Base-by-base conservation (phyloP, 2,797 vertebrate genomes). In the Pseudochirops cupreus region DNA sequence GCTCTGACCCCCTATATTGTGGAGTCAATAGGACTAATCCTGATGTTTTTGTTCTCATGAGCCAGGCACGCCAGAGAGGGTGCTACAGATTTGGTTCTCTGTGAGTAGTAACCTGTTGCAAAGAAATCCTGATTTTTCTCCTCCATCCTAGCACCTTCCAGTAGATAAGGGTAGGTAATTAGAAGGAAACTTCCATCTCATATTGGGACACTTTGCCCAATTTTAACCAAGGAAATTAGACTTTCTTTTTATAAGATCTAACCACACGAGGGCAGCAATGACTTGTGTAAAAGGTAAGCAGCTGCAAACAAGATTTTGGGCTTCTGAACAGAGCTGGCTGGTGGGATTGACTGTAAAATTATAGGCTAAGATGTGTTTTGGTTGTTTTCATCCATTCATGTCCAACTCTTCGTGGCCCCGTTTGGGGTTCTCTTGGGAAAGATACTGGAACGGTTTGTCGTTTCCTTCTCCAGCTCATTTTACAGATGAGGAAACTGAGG, bases 241-340 rank as follows among this genome's bases (percentile, higher is more conserved):
- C 39, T 26, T 87, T 87, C 21, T 87, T 50, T 87, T 87, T 87
- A 50, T 46, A 87, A 87, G 0, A 24, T 87, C 24, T 11, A 50
- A 50, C 74, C 74, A 87, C 74, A 87, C 21, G 74, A 87, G 74
- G 74, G 74, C 74, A 87, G 39, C 74, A 87, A 87, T 87, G 74
- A 87, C 24, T 46, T 50, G 74, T 87, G 9, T 50, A 87, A 87
- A 26, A 87, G 39, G 39, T 87, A 50, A 50, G 21, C 39, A 87
- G 3, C 13, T 87, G 21, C 74, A 87, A 87, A 46, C 24, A 50
- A 87, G 74, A 50, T 87, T 87, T 87, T 11, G 74, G 39, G 39
- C 39, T 87, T 7, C 18, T 46, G 67, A 50, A 50, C 39, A 46
- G 74, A 87, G 39, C 39, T 87, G 39, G 21, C 21, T 50, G 74